phyloP scores from a whole-genome alignment of 2,888 invertebrate genomes.

The Muscina levida region DNA sequence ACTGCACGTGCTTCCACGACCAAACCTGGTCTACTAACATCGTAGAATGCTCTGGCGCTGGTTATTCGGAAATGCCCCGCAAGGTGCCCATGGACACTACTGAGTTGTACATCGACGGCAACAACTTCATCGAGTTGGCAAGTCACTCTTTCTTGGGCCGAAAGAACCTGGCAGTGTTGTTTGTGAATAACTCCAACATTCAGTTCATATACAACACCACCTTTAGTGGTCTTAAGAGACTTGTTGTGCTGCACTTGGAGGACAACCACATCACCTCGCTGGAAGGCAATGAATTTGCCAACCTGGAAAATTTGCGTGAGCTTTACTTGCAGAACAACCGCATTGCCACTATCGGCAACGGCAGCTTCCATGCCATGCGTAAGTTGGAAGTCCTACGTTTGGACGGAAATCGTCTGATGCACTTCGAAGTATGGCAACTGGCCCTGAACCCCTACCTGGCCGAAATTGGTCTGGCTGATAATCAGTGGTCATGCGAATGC shows the following conservation, averaged over 20 bases:
- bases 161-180: conserved; percentile 92
- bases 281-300: conserved; percentile 90
- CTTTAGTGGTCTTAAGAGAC: conserved; percentile 91
- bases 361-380: conserved; percentile 89
- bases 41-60: conserved; percentile 92
- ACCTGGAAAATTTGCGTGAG: conserved; percentile 90
- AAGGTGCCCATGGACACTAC: conserved; percentile 97
- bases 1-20: conserved; percentile 97
- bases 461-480: conserved; percentile 90
- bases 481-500: conserved; percentile 96
- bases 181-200: conserved; percentile 93
- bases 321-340: conserved; percentile 93
- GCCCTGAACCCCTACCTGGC: conserved; percentile 90
- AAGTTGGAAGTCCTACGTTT: conserved; percentile 91
- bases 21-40: conserved; percentile 96
- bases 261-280: conserved; percentile 90
- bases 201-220: conserved; percentile 92
- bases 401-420: conserved; percentile 90
- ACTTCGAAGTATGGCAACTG: conserved; percentile 93
- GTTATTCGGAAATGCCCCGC: conserved; percentile 90
- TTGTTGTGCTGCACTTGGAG: conserved; percentile 91
- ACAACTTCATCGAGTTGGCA: conserved; percentile 91
- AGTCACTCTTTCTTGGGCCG: conserved; percentile 95
- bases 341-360: conserved; percentile 90
- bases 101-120: conserved; percentile 95